These are phyloP conservation scores for Olivierus martensii DNA, from an alignment of 1,140 invertebrate genomes.

Conservation along the genomic window DNA sequence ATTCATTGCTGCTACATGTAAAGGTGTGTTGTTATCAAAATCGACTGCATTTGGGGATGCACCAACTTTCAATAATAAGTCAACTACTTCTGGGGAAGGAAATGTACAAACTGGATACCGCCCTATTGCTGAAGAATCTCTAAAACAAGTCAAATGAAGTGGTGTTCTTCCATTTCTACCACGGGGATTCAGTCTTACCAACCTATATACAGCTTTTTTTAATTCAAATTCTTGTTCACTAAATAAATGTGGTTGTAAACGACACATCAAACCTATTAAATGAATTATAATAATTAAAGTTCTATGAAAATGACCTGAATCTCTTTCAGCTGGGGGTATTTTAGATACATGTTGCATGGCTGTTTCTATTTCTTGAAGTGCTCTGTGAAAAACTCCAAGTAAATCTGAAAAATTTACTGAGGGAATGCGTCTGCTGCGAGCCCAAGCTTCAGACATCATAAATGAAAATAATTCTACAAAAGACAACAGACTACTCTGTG, in stretches of 20 bases:
- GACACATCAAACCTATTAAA: conserved; percentile 55
- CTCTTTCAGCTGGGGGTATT: conserved; percentile 41
- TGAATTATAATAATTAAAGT: conserved; percentile 56
- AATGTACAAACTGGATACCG: conserved; percentile 61
- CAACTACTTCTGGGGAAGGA: conserved; percentile 53
- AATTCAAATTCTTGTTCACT: conserved; percentile 35
- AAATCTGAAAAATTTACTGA: conserved; percentile 64
- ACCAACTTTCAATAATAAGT: conserved; percentile 64
- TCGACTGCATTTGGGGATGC: conserved; percentile 54
- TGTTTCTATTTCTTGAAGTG: conserved; percentile 49
- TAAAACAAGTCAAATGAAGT: conserved; percentile 64
- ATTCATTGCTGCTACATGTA: conserved; percentile 54
- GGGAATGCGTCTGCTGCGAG: conserved; percentile 55
- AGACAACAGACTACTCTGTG: conserved; percentile 78
- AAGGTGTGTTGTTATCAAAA: conserved; percentile 59
- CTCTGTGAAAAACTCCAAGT: conserved; percentile 62
- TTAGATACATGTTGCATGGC: conserved; percentile 30
- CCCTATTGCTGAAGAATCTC: conserved; percentile 36
- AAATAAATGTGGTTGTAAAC: conserved; percentile 27
- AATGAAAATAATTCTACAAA: conserved; percentile 92
- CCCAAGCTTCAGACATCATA: conserved; percentile 60
- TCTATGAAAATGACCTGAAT: conserved; percentile 59
- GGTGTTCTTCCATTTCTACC: conserved; percentile 54
- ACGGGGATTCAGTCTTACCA: conserved; percentile 59
- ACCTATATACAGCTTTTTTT: conserved; percentile 40